A percentile compares a stretch with the other conserved stretches of the same genome.
phyloP scores from a whole-genome alignment of 2,888 invertebrate genomes.

The Calameuta filiformis region DNA sequence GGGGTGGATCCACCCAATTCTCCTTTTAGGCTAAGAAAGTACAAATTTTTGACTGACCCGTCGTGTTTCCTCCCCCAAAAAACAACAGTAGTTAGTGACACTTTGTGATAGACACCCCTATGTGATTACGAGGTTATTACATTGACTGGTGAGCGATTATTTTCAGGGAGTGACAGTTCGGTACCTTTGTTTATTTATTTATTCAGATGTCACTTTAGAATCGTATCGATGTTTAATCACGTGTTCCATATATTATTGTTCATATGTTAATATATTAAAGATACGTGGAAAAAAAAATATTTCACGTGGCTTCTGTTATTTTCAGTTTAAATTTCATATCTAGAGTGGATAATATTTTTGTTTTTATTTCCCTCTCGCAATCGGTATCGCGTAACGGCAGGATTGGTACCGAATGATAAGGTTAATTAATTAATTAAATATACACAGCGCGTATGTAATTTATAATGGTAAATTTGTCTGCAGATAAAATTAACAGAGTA shows the following conservation, averaged over 20 bases:
- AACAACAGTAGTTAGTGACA: conserved; percentile 2
- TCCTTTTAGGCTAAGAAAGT: conserved; percentile 19
- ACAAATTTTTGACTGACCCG: conserved; percentile 21
- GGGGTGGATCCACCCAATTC: conserved; percentile 46
- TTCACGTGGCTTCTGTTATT: neutral
- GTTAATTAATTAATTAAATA: neutral
- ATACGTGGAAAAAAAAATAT: neutral
- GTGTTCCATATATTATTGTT: neutral
- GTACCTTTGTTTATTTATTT: conserved; percentile 6
- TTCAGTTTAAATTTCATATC: neutral
- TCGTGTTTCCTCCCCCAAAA: conserved; percentile 4
- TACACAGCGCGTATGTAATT: neutral
- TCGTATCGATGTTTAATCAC: no score
- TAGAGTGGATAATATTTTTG: neutral
- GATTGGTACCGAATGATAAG: neutral
- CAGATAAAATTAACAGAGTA: neutral
- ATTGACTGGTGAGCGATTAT: neutral
- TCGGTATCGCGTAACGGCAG: no score
- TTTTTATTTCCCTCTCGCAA: neutral
- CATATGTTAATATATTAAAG: neutral
- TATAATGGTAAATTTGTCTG: neutral
- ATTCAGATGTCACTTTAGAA: neutral
- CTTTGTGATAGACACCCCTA: neutral
- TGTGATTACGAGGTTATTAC: neutral
- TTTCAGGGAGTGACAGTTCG: neutral